Evolutionary conservation across 2,113 vertebrate genomes (phyloP).

Genomic region (Scopus umbretta): DNA sequence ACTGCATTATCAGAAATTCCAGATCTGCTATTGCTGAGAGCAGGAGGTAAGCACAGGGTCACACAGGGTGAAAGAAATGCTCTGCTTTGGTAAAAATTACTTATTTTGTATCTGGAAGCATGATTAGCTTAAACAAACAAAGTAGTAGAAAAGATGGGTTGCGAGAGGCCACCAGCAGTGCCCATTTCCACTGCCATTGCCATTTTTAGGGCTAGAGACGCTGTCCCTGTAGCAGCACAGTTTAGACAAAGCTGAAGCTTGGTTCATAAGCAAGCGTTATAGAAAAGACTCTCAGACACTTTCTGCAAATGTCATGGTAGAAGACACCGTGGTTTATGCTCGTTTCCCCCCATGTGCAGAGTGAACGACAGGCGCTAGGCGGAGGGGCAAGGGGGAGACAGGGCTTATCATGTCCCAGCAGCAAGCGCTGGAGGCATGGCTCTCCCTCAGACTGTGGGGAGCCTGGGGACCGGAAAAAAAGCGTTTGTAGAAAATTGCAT

Average conservation of each 20-base stretch:
- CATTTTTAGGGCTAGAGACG: background rate
- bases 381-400: no score
- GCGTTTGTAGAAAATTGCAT: rapidly evolving
- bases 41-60: background rate
- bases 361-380: rapidly evolving
- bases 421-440: rapidly evolving
- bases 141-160: background rate
- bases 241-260: background rate
- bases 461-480: rapidly evolving
- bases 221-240: background rate
- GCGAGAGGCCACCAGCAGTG: background rate
- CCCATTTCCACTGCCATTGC: background rate
- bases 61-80: background rate
- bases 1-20: background rate
- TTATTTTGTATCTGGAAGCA: background rate
- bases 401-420: rapidly evolving
- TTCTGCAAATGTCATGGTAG: no score
- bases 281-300: background rate
- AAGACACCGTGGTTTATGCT: background rate
- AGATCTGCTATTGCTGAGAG: background rate
- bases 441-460: background rate
- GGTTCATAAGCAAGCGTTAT: rapidly evolving
- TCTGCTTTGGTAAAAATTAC: background rate
- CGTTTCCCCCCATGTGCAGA: rapidly evolving
- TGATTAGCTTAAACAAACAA: background rate